phyloP scores from a whole-genome alignment of 2,888 invertebrate genomes.

The Clostera curtula region DNA sequence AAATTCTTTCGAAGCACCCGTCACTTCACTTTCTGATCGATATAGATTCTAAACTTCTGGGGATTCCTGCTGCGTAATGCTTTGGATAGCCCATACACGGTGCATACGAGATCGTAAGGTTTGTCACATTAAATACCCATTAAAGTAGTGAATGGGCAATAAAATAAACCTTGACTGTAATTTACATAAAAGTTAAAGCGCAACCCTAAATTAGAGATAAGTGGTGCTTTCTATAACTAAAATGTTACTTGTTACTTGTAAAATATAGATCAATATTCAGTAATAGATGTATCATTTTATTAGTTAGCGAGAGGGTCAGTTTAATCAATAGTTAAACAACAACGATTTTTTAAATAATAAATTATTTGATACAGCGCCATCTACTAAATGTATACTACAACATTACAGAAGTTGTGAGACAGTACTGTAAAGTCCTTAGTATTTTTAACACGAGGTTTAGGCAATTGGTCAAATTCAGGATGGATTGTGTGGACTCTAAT shows the following conservation, averaged over 20 bases:
- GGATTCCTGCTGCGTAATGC: conserved; percentile 49
- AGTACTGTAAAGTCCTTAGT: too few relatives aligned
- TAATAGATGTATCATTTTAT: background rate
- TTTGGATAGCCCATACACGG: conserved; percentile 31
- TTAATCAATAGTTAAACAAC: too few relatives aligned
- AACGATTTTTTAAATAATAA: too few relatives aligned
- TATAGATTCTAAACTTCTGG: conserved; percentile 41
- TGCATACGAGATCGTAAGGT: conserved; percentile 36
- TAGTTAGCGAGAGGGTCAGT: too few relatives aligned
- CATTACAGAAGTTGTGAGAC: too few relatives aligned
- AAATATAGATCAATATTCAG: background rate
- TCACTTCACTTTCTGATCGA: conserved; percentile 36
- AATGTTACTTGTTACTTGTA: background rate
- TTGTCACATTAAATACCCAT: conserved; percentile 49
- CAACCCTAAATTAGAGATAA: conserved; percentile 15
- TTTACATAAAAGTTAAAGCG: conserved; percentile 30
- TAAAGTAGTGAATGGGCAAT: conserved; percentile 35
- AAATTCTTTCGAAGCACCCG: conserved; percentile 43
- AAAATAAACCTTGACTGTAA: conserved; percentile 34
- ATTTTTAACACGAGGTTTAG: too few relatives aligned
- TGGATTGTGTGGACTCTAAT: too few relatives aligned
- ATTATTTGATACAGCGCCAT: too few relatives aligned
- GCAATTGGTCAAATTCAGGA: too few relatives aligned
- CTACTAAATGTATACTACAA: too few relatives aligned
- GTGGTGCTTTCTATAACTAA: too few relatives aligned